phyloP scores from a whole-genome alignment of 2,113 vertebrate species.

The Dipodomys stephensi region DNA sequence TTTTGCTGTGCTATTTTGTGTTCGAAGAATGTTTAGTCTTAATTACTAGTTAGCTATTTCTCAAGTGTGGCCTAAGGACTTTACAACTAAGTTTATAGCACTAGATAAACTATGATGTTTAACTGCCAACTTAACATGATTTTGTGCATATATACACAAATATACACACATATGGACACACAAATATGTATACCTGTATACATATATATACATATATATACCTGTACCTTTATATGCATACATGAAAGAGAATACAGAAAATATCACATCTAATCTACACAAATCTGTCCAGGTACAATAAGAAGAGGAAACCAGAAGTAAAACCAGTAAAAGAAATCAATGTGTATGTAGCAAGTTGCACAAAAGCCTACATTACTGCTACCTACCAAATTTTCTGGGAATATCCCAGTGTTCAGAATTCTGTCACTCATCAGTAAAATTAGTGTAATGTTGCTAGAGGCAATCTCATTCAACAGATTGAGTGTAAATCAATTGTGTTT shows the following conservation, averaged over 20 bases:
- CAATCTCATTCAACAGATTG: neutral
- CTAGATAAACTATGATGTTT: neutral
- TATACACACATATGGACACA: too few relatives aligned
- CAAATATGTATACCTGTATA: too few relatives aligned
- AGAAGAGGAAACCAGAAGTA: neutral
- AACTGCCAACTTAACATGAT: neutral
- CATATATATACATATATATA: too few relatives aligned
- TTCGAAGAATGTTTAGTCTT: neutral
- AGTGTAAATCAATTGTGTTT: neutral
- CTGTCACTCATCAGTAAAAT: neutral
- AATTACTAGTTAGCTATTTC: neutral
- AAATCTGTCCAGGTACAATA: neutral
- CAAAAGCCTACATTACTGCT: neutral
- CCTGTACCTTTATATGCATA: too few relatives aligned
- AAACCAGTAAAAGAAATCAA: constrained; percentile 33
- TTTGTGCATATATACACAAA: too few relatives aligned
- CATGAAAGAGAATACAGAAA: too few relatives aligned
- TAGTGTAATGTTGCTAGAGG: neutral
- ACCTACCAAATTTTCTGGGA: neutral
- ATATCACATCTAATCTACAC: too few relatives aligned
- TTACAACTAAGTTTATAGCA: neutral
- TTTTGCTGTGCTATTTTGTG: neutral
- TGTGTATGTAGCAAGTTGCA: neutral
- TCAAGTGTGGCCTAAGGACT: constrained; percentile 13
- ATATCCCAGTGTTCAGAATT: constrained; percentile 14